A percentile compares a stretch with the other conserved stretches of the same genome.
These are phyloP conservation scores for Cynocephalus volans DNA, from an alignment of 2,113 vertebrate genomes.

Conservation along the genomic window DNA sequence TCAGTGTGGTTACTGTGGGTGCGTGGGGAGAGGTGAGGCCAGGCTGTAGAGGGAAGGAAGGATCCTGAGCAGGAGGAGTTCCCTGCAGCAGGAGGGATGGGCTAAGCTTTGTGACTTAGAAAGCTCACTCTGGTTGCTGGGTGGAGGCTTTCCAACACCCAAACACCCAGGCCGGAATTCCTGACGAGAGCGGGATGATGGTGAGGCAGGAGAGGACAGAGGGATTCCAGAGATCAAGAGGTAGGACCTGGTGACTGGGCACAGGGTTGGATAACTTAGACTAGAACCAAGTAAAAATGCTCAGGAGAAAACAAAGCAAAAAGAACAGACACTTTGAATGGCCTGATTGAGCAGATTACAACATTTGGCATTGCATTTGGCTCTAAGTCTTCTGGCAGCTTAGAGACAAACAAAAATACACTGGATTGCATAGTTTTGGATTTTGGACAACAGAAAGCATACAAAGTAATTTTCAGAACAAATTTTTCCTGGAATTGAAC, in stretches of 20 bases:
- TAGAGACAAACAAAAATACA: constrained; percentile 76
- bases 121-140: background rate
- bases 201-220: background rate
- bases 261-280: background rate
- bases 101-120: background rate
- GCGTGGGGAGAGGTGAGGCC: no score
- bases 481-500: constrained; percentile 78
- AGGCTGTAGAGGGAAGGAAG: background rate
- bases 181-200: fast-evolving
- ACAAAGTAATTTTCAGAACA: constrained; percentile 72
- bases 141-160: background rate
- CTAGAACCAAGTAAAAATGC: background rate
- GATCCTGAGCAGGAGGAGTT: background rate
- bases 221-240: background rate
- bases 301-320: constrained; percentile 12
- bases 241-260: background rate
- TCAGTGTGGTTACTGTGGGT: background rate
- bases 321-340: constrained; percentile 17
- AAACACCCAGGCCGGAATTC: background rate
- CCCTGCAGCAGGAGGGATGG: background rate
- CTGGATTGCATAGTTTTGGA: constrained; percentile 70
- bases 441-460: constrained; percentile 71
- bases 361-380: constrained; percentile 71
- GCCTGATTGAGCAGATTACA: constrained; percentile 42
- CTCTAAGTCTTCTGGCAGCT: constrained; percentile 62